These are phyloP conservation scores for Hypselothyrea guttata DNA, from an alignment of 2,888 invertebrate genomes.

Conservation along the genomic window DNA sequence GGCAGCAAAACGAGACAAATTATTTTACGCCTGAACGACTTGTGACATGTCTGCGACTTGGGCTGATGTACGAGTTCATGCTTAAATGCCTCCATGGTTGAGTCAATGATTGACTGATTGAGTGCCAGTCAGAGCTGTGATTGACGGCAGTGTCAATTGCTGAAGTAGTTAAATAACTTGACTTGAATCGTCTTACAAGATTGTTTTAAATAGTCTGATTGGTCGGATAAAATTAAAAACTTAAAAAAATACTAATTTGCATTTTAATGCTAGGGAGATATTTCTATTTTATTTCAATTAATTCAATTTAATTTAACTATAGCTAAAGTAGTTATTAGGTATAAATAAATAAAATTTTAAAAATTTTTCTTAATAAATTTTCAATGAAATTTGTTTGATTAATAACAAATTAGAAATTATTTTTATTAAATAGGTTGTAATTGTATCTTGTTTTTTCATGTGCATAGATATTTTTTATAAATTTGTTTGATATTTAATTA, in stretches of 20 bases:
- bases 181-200: background rate
- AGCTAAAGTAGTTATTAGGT: too few relatives aligned
- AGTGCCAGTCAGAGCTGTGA: constrained; percentile 29
- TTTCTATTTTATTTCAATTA: too few relatives aligned
- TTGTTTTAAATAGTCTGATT: background rate
- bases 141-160: constrained; percentile 32
- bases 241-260: background rate
- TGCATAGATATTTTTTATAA: too few relatives aligned
- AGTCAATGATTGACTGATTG: constrained; percentile 17
- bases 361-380: too few relatives aligned
- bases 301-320: too few relatives aligned
- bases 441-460: too few relatives aligned
- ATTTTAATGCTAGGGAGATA: too few relatives aligned
- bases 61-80: constrained; percentile 25
- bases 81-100: constrained; percentile 22
- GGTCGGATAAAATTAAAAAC: background rate
- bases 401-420: too few relatives aligned
- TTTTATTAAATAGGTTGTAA: too few relatives aligned
- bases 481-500: too few relatives aligned
- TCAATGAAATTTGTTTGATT: too few relatives aligned
- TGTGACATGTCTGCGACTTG: constrained; percentile 66
- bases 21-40: constrained; percentile 62
- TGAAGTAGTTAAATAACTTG: constrained; percentile 1
- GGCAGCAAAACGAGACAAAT: constrained; percentile 69
- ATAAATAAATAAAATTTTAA: too few relatives aligned